Base-by-base conservation (phyloP, 2,797 vertebrate genomes). In the Pyrocephalus nanus region DNA sequence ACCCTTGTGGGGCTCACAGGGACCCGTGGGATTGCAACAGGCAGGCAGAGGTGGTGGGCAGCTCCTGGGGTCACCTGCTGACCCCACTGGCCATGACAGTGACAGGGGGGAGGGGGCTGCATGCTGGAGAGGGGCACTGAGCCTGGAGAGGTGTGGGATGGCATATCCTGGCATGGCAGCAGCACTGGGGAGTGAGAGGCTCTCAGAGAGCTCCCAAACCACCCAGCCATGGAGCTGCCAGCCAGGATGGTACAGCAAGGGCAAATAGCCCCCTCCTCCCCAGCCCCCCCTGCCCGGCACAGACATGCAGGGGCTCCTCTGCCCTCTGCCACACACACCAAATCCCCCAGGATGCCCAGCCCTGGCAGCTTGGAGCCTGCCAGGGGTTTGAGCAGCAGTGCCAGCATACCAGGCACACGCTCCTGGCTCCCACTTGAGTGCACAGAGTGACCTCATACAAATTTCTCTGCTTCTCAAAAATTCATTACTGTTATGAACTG, bases 331-430 rank as follows among this genome's bases (percentile, higher is more conserved):
- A 48, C 53, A 19, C 40, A 30, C 42, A 34, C 57, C 66, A 61
- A 34, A 61, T 9, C 6, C 45, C 36, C 42, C 36, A 15, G 11
- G 20, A 21, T 0, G 4, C 23, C 26, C 61, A n/a, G 9, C 10
- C 40, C 7, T 36, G 70, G 34, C 45, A 42, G 34, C 14, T 3
- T 19, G 22, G 26, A 70, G 53, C 53, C 29, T 0, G 3, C 25
- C 15, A 26, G 2, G 27, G 5, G 6, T 12, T 38, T 5, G 40
- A 69, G 65, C 48, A 84, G 84, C 12, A 3, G 36, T 76, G 75
- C 11, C 18, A 51, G n/a, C 3, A 0, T 3, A 23, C 45, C 1
- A 6, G 54, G 22, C 50, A 29, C 0, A 15, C 43, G 55, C 32
- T 74, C 15, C 54, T 36, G 50, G 45, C 60, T 54, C 42, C 3